Percentiles rank a stretch among this genome's conserved stretches.
phyloP scores from a whole-genome alignment of 2,797 vertebrate species.

The Tamandua tetradactyla region DNA sequence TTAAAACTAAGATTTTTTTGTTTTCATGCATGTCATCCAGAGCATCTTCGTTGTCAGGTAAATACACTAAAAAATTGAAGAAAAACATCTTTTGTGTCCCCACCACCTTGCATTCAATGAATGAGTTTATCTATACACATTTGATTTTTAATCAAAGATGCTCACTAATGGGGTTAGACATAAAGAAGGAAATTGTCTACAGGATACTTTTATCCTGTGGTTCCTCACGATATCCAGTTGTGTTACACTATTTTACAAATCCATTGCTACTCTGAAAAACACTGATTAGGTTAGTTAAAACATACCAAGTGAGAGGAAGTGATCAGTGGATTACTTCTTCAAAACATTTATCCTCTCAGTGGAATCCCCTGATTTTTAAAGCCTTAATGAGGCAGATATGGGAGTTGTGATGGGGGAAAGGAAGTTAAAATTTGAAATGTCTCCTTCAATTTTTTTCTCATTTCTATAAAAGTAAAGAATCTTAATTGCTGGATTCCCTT shows the following conservation, averaged over 20 bases:
- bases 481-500: background rate
- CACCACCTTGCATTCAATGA: background rate
- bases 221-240: background rate
- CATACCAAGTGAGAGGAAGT: conserved; percentile 47
- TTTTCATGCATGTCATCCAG: conserved; percentile 46
- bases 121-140: background rate
- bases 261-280: conserved; percentile 36
- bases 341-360: background rate
- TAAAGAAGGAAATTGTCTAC: conserved; percentile 11
- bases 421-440: background rate
- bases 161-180: background rate
- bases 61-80: background rate
- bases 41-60: background rate
- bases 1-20: background rate
- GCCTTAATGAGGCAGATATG: background rate
- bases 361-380: conserved; percentile 47
- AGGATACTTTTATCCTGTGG: background rate
- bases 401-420: background rate
- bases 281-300: conserved; percentile 35
- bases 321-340: conserved; percentile 40
- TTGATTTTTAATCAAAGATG: conserved; percentile 17
- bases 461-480: background rate
- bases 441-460: background rate
- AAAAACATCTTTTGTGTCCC: background rate
- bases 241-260: conserved; percentile 5